Evolutionary conservation across 2,888 invertebrate species (phyloP).

Genomic region (Noctua pronuba): DNA sequence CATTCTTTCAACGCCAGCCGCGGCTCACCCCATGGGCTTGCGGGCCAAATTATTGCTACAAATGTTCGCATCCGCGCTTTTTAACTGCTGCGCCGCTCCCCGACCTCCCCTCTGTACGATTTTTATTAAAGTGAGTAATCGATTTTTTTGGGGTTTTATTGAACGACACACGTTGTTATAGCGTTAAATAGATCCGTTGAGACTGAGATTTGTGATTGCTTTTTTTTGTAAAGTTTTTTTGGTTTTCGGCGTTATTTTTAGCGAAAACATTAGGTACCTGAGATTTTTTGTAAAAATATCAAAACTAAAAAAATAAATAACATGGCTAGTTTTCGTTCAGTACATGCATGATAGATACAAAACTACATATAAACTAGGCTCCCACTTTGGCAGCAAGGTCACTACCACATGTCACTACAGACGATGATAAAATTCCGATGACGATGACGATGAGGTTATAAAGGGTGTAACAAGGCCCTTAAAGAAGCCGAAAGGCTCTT

Average conservation of each 20-base stretch:
- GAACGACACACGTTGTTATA: slow-evolving; percentile 69
- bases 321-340: not conserved
- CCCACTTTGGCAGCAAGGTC: too few species aligned
- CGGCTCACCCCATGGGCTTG: slow-evolving; percentile 86
- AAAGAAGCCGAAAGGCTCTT: too few species aligned
- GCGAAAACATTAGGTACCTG: not conserved
- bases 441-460: too few species aligned
- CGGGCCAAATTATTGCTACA: slow-evolving; percentile 88
- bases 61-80: slow-evolving; percentile 88
- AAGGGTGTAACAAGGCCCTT: too few species aligned
- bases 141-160: slow-evolving; percentile 79
- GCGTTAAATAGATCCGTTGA: slow-evolving; percentile 65
- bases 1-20: slow-evolving; percentile 90
- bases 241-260: not conserved
- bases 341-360: not conserved
- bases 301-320: not conserved
- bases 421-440: too few species aligned
- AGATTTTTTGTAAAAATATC: not conserved
- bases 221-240: not conserved
- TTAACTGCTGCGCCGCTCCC: slow-evolving; percentile 82
- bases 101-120: slow-evolving; percentile 76
- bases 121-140: slow-evolving; percentile 86
- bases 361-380: not conserved
- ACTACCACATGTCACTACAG: too few species aligned
- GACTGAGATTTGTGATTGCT: slow-evolving; percentile 28